These are phyloP conservation scores for Cryptocephalus primarius DNA, from an alignment of 2,888 invertebrate genomes.

Conservation along the genomic window DNA sequence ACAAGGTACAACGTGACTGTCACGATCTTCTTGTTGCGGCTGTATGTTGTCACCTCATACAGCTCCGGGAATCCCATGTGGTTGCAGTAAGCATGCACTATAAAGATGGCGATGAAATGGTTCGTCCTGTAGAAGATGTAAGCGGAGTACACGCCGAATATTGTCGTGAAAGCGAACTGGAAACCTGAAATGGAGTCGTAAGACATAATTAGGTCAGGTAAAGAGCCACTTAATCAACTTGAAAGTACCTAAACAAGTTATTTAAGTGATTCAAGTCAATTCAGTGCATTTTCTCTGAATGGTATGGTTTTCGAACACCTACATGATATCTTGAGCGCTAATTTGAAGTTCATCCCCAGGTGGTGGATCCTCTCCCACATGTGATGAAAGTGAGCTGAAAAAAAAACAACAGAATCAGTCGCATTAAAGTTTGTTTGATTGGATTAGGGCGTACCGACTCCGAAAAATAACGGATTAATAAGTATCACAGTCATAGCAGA, in stretches of 20 bases:
- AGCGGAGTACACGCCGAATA: slow-evolving; percentile 93
- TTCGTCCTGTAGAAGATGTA: slow-evolving; percentile 83
- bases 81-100: slow-evolving; percentile 92
- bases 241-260: no score
- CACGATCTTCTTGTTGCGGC: slow-evolving; percentile 45
- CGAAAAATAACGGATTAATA: slow-evolving; percentile 84
- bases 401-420: not conserved
- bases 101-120: slow-evolving; percentile 76
- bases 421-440: not conserved
- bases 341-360: slow-evolving; percentile 54
- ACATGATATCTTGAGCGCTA: slow-evolving; percentile 64
- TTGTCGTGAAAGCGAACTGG: slow-evolving; percentile 81
- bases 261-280: no score
- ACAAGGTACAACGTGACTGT: slow-evolving; percentile 57
- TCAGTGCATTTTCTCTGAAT: no score
- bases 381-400: slow-evolving; percentile 81
- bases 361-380: slow-evolving; percentile 66
- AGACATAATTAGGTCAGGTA: no score
- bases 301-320: slow-evolving; percentile 28
- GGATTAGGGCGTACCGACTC: slow-evolving; percentile 51
- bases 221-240: no score
- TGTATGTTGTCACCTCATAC: slow-evolving; percentile 52
- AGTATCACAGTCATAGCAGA: slow-evolving; percentile 64
- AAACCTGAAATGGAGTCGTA: slow-evolving; percentile 47
- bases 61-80: slow-evolving; percentile 94